A percentile compares a stretch with the other conserved stretches of the same genome.
phyloP scores from a whole-genome alignment of 2,113 vertebrate species.

The Pomatorhinus ruficollis region DNA sequence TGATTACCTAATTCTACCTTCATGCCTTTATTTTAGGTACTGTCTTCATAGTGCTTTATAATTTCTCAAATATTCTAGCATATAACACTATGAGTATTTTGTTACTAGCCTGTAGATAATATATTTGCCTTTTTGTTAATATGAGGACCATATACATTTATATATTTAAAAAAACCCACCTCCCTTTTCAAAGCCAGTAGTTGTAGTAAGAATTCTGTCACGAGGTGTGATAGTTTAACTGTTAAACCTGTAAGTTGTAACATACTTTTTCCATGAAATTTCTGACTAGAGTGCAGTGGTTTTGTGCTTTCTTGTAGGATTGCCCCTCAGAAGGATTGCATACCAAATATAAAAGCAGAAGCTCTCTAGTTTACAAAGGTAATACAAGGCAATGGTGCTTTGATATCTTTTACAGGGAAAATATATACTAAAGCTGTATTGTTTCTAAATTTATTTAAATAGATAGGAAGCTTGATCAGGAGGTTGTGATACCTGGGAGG shows the following conservation, averaged over 20 bases:
- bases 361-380: constrained; percentile 47
- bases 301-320: constrained; percentile 43
- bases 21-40: background rate
- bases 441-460: background rate
- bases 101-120: background rate
- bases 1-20: background rate
- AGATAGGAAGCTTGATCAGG: background rate
- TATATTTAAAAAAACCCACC: fast-evolving
- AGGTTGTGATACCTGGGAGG: background rate
- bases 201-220: background rate
- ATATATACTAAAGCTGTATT: background rate
- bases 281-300: background rate
- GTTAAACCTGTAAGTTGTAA: background rate
- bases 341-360: constrained; percentile 5
- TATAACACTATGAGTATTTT: background rate
- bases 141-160: background rate
- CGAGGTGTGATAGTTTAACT: background rate
- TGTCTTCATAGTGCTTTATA: background rate
- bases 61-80: background rate
- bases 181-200: background rate
- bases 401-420: background rate
- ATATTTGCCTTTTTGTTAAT: background rate
- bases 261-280: background rate
- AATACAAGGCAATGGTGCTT: background rate
- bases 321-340: constrained; percentile 3